Evolutionary conservation across 2,797 vertebrate genomes (phyloP).

Genomic region (Danio kyathit): DNA sequence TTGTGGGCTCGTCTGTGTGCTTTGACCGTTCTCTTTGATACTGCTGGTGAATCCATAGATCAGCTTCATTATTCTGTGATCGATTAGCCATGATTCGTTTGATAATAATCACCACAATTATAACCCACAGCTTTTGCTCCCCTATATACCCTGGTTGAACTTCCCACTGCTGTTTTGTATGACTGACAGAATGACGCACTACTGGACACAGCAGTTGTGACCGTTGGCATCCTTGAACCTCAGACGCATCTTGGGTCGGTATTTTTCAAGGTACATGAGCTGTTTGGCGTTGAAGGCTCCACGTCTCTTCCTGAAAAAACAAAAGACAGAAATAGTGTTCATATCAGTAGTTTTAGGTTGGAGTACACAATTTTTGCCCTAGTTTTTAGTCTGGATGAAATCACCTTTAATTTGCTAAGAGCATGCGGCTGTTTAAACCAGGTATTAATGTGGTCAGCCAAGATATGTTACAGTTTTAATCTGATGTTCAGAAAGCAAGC

Average conservation of each 20-base stretch:
- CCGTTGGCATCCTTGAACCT: slow-evolving; percentile 95
- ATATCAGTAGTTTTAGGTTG: background rate
- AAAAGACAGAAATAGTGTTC: slow-evolving; percentile 8
- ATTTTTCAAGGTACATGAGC: slow-evolving; percentile 99
- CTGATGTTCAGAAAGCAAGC: no score
- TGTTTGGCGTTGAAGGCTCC: slow-evolving; percentile 99
- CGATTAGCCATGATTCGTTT: slow-evolving; percentile 79
- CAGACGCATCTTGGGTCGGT: slow-evolving; percentile 97
- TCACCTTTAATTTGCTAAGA: no score
- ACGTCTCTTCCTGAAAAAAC: slow-evolving; percentile 91
- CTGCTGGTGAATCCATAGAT: slow-evolving; percentile 83
- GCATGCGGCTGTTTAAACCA: no score
- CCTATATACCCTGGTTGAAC: slow-evolving; percentile 81
- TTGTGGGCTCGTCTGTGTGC: slow-evolving; percentile 80
- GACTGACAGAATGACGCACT: slow-evolving; percentile 74
- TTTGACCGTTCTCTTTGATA: slow-evolving; percentile 82
- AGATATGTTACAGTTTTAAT: no score
- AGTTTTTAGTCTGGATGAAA: background rate
- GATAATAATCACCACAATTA: slow-evolving; percentile 83
- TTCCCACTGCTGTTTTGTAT: slow-evolving; percentile 77
- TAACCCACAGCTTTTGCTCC: slow-evolving; percentile 78
- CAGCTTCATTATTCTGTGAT: slow-evolving; percentile 75
- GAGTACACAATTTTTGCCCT: background rate
- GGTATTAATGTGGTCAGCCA: no score
- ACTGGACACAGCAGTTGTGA: slow-evolving; percentile 96